Conservation (phyloP, 2,888 invertebrate species). For the Stictocephala bisonia region DNA sequence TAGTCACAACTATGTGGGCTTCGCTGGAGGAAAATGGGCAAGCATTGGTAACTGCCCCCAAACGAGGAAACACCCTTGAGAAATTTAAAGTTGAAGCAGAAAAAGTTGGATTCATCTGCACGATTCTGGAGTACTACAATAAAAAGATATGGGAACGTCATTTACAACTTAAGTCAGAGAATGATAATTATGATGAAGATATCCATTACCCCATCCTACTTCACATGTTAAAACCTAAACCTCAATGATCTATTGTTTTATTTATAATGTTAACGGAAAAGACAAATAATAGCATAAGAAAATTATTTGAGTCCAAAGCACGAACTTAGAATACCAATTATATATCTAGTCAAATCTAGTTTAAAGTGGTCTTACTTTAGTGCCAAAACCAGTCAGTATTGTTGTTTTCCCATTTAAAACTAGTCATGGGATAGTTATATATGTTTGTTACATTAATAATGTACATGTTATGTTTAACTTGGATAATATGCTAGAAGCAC, state of each 20-base stretch:
- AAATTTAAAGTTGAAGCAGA: constrained; percentile 74
- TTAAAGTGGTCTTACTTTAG: constrained; percentile 46
- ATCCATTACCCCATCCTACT: constrained; percentile 78
- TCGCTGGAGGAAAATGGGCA: constrained; percentile 72
- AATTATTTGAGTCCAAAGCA: constrained; percentile 25
- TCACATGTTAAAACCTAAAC: constrained; percentile 68
- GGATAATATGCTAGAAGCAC: too few relatives aligned
- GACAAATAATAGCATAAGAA: constrained; percentile 44
- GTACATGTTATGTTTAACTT: constrained; percentile 35
- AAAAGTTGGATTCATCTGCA: constrained; percentile 70
- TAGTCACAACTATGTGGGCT: constrained; percentile 76
- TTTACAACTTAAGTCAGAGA: constrained; percentile 69
- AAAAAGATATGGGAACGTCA: constrained; percentile 76
- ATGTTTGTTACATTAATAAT: constrained; percentile 21
- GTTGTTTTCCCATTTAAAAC: constrained; percentile 30
- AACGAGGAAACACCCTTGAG: constrained; percentile 77
- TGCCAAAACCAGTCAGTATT: constrained; percentile 47
- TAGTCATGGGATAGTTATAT: constrained; percentile 41
- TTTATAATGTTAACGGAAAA: constrained; percentile 21
- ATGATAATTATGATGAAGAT: constrained; percentile 74
- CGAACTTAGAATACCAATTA: not conserved
- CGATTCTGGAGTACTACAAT: constrained; percentile 72
- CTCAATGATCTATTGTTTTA: constrained; percentile 10
- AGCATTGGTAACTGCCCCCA: constrained; percentile 81
- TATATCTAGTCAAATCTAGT: constrained; percentile 37